These are phyloP conservation scores for Alectura lathami DNA, from an alignment of 2,113 vertebrate genomes.

Conservation along the genomic window DNA sequence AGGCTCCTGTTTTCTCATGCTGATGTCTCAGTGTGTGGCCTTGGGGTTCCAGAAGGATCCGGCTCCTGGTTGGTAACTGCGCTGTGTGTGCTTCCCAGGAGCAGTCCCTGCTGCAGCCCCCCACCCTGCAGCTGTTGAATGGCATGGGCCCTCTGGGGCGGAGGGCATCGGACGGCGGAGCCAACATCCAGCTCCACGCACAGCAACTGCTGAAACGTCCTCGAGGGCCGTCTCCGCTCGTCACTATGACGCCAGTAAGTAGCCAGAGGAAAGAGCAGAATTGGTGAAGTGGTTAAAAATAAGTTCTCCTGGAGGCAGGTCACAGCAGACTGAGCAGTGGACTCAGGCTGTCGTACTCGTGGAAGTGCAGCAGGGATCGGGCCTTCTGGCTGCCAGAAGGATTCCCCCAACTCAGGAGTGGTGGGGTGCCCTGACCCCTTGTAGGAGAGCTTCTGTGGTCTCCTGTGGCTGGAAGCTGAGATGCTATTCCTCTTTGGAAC, in stretches of 20 bases:
- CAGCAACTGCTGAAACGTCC: constrained; percentile 95
- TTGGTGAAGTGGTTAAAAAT: accelerated
- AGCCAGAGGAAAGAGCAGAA: background rate
- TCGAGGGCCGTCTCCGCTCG: constrained; percentile 93
- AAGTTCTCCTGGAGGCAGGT: background rate
- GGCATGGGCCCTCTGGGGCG: constrained; percentile 98
- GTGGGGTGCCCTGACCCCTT: accelerated
- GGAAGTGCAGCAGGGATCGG: accelerated
- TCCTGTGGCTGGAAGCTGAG: background rate
- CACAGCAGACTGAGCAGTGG: accelerated
- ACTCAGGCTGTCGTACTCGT: accelerated
- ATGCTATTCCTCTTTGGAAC: accelerated
- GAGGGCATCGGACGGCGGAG: constrained; percentile 93
- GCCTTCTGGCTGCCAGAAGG: background rate
- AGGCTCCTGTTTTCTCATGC: accelerated
- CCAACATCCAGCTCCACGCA: constrained; percentile 96
- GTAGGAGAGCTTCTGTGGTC: background rate
- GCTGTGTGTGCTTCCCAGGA: constrained; percentile 77
- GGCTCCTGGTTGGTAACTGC: accelerated
- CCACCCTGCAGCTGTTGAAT: constrained; percentile 94
- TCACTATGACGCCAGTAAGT: constrained; percentile 92
- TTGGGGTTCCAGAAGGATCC: accelerated
- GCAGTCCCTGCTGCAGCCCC: constrained; percentile 95
- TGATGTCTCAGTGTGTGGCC: accelerated
- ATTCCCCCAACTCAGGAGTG: accelerated